These are phyloP conservation scores for Papilio polytes DNA, from an alignment of 1,140 invertebrate species.

Conservation along the genomic window DNA sequence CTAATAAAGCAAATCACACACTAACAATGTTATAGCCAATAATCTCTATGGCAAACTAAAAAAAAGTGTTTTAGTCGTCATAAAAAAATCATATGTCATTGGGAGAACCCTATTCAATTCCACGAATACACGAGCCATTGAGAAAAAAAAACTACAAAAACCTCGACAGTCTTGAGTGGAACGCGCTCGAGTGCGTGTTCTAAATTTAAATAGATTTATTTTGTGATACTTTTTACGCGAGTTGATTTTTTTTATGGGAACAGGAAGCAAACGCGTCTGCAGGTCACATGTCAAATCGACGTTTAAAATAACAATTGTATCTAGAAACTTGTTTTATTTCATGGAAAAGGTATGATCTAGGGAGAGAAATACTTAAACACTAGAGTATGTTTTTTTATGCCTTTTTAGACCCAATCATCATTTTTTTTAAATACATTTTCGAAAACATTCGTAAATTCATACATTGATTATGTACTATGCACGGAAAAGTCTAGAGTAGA, in stretches of 20 bases:
- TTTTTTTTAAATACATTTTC: too few relatives aligned
- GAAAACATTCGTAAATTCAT: too few relatives aligned
- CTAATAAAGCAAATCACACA: not conserved
- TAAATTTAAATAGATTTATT: conserved; percentile 56
- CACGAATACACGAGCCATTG: conserved; percentile 15
- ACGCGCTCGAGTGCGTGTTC: conserved; percentile 52
- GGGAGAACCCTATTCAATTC: conserved; percentile 15
- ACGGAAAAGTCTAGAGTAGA: too few relatives aligned
- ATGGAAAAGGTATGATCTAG: too few relatives aligned
- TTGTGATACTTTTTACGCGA: conserved; percentile 42
- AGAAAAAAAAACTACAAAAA: conserved; percentile 21
- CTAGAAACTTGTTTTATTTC: not conserved
- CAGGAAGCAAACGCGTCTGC: not conserved
- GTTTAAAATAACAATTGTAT: not conserved
- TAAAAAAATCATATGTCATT: not conserved
- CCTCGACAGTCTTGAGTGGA: conserved; percentile 18
- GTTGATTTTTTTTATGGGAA: conserved; percentile 41
- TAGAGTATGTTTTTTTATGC: too few relatives aligned
- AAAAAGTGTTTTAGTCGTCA: not conserved
- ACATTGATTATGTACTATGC: too few relatives aligned
- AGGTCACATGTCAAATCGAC: not conserved
- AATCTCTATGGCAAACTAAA: not conserved
- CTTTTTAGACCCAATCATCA: not conserved
- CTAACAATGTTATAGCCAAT: not conserved
- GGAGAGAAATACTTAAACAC: too few relatives aligned